A percentile compares a stretch with the other conserved stretches of the same genome.
phyloP scores from a whole-genome alignment of 2,888 invertebrate species.

The Acanthacorydalis orientalis region DNA sequence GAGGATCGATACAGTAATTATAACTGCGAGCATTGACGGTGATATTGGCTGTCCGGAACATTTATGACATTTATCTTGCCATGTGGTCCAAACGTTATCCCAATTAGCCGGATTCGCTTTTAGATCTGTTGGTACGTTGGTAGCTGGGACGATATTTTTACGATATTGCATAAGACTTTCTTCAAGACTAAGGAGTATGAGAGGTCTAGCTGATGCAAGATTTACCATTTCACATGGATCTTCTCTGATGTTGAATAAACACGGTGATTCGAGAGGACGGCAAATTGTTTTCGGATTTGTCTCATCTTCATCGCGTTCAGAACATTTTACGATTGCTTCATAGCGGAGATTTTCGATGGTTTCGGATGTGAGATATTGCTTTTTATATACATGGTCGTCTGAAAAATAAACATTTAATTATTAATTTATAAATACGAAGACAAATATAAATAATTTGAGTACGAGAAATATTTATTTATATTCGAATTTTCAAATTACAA shows the following conservation, averaged over 20 bases:
- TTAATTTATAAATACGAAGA: not conserved
- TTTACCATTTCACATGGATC: conserved; percentile 36
- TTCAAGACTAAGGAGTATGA: conserved; percentile 26
- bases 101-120: conserved; percentile 33
- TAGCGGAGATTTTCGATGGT: conserved; percentile 15
- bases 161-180: conserved; percentile 25
- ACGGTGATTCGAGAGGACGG: conserved; percentile 23
- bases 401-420: conserved; percentile 1
- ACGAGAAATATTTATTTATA: not conserved
- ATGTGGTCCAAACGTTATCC: conserved; percentile 38
- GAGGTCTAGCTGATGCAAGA: conserved; percentile 24
- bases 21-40: not conserved
- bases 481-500: too few species aligned
- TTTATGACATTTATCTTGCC: conserved; percentile 26
- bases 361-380: conserved; percentile 8
- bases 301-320: conserved; percentile 14
- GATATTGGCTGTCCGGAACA: not conserved
- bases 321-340: conserved; percentile 19
- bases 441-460: too few species aligned
- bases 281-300: conserved; percentile 16
- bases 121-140: conserved; percentile 27
- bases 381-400: not conserved
- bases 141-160: conserved; percentile 24
- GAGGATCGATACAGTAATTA: not conserved
- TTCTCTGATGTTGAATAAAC: conserved; percentile 28